Conservation (phyloP, 2,888 invertebrate species). For the Drosophila algonquin region DNA sequence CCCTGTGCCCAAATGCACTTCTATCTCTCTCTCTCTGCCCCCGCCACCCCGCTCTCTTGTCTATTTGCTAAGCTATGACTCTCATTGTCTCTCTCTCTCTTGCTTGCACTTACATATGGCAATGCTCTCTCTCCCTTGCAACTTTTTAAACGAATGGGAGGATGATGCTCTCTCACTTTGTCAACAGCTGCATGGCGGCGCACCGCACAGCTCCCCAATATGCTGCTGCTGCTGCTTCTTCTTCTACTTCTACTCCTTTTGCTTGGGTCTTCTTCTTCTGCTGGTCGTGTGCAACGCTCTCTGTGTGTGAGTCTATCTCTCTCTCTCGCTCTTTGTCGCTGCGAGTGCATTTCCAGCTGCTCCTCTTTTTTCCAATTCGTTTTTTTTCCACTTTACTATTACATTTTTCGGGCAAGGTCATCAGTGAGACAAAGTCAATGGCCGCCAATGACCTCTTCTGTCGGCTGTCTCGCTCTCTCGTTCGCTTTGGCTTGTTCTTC, state of each 20-base stretch:
- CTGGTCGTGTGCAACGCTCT: not conserved
- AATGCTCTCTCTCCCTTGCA: not conserved
- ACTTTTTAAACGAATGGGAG: not conserved
- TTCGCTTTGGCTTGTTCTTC: slow-evolving; percentile 8
- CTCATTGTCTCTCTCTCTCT: not conserved
- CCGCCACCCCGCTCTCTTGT: slow-evolving; percentile 6
- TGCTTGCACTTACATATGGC: not conserved
- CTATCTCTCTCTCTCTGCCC: not conserved
- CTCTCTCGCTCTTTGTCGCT: slow-evolving; percentile 18
- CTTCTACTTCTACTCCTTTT: slow-evolving; percentile 11
- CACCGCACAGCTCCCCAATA: slow-evolving; percentile 42
- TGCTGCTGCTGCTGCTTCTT: slow-evolving; percentile 2
- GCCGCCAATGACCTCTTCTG: slow-evolving; percentile 83
- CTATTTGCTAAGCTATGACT: not conserved
- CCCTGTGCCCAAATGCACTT: slow-evolving; percentile 65
- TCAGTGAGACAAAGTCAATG: slow-evolving; percentile 84
- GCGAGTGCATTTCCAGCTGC: slow-evolving; percentile 67
- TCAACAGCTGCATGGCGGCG: slow-evolving; percentile 66
- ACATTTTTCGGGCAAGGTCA: slow-evolving; percentile 84
- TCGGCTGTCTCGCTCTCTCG: not conserved
- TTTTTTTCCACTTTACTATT: slow-evolving; percentile 56
- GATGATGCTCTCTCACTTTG: slow-evolving; percentile 24
- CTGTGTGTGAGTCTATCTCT: slow-evolving; percentile 2
- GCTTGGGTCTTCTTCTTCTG: slow-evolving; percentile 1
- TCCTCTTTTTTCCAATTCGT: slow-evolving; percentile 18